phyloP scores from a whole-genome alignment of 2,113 vertebrate species.

The Epinephelus cyanopodus region DNA sequence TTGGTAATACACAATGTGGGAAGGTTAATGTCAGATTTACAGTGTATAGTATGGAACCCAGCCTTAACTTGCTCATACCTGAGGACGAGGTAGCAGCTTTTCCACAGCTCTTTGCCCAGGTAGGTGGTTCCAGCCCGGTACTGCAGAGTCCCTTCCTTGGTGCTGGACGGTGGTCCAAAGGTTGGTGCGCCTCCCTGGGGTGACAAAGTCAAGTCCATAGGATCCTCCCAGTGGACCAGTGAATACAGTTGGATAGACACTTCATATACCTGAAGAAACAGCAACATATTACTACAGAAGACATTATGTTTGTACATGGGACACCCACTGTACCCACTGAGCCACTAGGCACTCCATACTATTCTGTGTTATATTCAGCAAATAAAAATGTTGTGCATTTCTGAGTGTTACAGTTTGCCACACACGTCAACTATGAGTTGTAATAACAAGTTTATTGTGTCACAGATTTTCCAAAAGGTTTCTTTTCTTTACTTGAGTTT shows the following conservation, averaged over 20 bases:
- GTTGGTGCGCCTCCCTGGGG: conserved; percentile 67
- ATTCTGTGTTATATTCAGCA: too few relatives aligned
- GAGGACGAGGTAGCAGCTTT: conserved; percentile 94
- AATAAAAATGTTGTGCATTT: too few relatives aligned
- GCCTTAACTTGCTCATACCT: conserved; percentile 85
- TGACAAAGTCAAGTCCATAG: conserved; percentile 87
- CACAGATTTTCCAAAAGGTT: too few relatives aligned
- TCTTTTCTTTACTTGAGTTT: too few relatives aligned
- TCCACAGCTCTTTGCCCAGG: conserved; percentile 97
- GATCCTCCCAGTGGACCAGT: conserved; percentile 97
- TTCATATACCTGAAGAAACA: conserved; percentile 83
- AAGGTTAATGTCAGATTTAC: neutral
- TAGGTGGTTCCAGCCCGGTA: conserved; percentile 93
- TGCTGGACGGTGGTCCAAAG: conserved; percentile 61
- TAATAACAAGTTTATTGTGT: too few relatives aligned
- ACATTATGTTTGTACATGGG: too few relatives aligned
- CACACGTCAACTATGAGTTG: too few relatives aligned
- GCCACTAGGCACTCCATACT: too few relatives aligned
- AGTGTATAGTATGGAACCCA: neutral
- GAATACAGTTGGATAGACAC: conserved; percentile 92
- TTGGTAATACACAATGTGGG: neutral
- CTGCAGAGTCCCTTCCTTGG: conserved; percentile 92
- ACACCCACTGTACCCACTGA: too few relatives aligned
- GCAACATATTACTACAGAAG: neutral
- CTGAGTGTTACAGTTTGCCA: too few relatives aligned